phyloP scores from a whole-genome alignment of 2,888 invertebrate genomes.

The Stegophylla sp. region DNA sequence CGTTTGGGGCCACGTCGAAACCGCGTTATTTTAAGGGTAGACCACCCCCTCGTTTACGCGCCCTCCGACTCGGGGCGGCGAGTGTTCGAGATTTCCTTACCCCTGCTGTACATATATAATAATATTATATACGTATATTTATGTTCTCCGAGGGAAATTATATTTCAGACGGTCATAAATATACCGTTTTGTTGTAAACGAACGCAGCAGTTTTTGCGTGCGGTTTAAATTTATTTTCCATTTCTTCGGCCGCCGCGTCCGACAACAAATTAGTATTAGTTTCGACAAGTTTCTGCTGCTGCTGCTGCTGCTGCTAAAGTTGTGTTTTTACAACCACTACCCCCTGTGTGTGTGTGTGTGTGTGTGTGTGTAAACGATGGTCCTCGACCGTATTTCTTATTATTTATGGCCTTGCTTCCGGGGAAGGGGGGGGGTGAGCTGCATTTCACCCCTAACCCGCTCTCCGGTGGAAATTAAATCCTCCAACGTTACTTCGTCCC shows the following conservation, averaged over 20 bases:
- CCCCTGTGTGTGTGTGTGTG: too few relatives aligned
- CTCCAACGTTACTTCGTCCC: too few relatives aligned
- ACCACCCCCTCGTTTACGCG: too few relatives aligned
- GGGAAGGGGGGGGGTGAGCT: too few relatives aligned
- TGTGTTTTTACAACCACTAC: constrained; percentile 34
- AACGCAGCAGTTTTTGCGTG: constrained; percentile 29
- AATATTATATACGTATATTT: too few relatives aligned
- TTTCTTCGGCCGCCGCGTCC: constrained; percentile 19
- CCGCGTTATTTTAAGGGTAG: too few relatives aligned
- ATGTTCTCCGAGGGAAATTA: too few relatives aligned
- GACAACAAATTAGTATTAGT: constrained; percentile 56
- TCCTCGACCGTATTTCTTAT: constrained; percentile 36
- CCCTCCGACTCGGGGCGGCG: too few relatives aligned
- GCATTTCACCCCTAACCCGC: neutral
- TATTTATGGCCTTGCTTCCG: constrained; percentile 34
- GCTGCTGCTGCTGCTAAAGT: too few relatives aligned
- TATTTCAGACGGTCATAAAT: constrained; percentile 15
- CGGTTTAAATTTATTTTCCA: constrained; percentile 39
- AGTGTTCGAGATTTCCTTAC: too few relatives aligned
- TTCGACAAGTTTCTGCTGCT: constrained; percentile 56
- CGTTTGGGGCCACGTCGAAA: too few relatives aligned
- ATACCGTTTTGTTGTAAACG: constrained; percentile 12
- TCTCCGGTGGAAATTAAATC: constrained; percentile 33
- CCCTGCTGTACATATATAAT: too few relatives aligned
- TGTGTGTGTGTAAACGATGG: neutral